Base-by-base conservation (phyloP, 2,113 vertebrate genomes). In the Protobothrops flavoviridis region DNA sequence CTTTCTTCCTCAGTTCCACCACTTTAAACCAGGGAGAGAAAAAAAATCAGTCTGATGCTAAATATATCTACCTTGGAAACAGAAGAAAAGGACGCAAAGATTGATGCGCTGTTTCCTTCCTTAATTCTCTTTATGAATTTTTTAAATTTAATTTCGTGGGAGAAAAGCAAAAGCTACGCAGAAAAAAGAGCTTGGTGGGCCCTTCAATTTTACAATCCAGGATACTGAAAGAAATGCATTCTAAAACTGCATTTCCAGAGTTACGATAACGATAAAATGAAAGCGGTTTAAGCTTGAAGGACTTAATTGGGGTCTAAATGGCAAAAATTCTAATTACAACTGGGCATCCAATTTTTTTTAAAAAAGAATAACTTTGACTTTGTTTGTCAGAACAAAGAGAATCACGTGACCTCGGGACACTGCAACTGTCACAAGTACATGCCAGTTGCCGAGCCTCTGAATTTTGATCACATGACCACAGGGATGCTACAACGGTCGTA, bases 251-350 rank as follows among this genome's bases (percentile, higher is more conserved):
- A 94, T 48, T 96, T 92, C 92, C 93, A 95, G 95, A 93, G 45
- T 45, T 89, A 91, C 52, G 55, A 0, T 39, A 96, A 89, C 89
- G 88, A 88, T 74, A 86, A 87, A 45, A 93, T n/a, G 89, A 91
- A 95, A 96, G 95, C 85, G 39, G 48, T 94, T 24, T 87, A 92
- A 94, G 81, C 94, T 95, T 93, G 92, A 39, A 55, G 50, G 56
- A 89, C 91, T 6, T 96, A 95, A 95, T 74, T 96, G 90, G 92
- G 95, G 92, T 56, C 85, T 93, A 87, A 94, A 89, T 52, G 55
- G 93, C 94, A 86, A 95, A 95, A 81, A 91, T 43, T 93, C 53
- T 93, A 85, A 95, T 91, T 88, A 52, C 87, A 95, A 92, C 4
- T 95, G 92, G 88, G 87, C 94, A 94, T 61, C 21, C 91, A 95